These are phyloP conservation scores for Polypedilum vanderplanki DNA, from an alignment of 1,140 invertebrate genomes.

Conservation along the genomic window DNA sequence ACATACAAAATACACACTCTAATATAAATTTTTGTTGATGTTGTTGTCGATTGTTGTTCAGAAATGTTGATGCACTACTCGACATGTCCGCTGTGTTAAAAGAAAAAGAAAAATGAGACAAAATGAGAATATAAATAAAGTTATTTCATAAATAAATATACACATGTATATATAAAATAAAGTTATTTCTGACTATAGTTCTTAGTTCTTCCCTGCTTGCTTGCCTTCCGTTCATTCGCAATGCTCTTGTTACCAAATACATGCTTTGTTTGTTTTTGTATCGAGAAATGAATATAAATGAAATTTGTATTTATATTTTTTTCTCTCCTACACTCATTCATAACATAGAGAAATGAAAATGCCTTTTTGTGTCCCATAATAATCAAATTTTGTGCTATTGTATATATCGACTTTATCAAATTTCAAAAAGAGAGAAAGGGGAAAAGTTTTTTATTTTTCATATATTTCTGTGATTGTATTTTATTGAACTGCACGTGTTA, in stretches of 20 bases:
- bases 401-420: not conserved
- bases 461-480: not conserved
- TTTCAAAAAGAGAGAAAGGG: not conserved
- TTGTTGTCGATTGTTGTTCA: conserved; percentile 15
- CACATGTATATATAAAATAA: too few species aligned
- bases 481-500: not conserved
- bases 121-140: not conserved
- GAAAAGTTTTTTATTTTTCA: not conserved
- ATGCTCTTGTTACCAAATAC: too few species aligned
- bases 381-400: not conserved
- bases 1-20: not conserved
- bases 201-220: too few species aligned
- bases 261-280: too few species aligned
- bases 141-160: not conserved
- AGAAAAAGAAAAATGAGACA: not conserved
- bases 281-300: not conserved
- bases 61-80: conserved; percentile 13
- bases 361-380: not conserved
- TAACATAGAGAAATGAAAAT: not conserved
- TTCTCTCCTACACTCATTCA: not conserved
- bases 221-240: too few species aligned
- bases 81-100: conserved; percentile 9
- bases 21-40: conserved; percentile 10
- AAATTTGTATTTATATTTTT: not conserved
- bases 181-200: too few species aligned